phyloP scores from a whole-genome alignment of 2,113 vertebrate species.

The Chloropsis cyanopogon region DNA sequence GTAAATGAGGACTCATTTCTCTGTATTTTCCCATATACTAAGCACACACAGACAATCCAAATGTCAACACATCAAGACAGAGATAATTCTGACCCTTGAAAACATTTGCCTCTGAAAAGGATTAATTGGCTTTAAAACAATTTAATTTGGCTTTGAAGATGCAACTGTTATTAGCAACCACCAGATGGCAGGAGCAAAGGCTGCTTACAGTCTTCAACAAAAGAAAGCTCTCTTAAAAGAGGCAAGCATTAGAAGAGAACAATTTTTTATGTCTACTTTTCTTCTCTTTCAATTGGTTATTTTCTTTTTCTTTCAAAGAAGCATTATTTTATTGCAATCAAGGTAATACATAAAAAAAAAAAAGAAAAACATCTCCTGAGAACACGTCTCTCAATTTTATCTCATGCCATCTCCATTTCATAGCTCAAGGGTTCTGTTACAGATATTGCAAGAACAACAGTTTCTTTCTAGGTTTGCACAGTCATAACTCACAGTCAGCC shows the following conservation, averaged over 20 bases:
- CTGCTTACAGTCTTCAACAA: constrained; percentile 49
- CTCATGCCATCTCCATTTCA: constrained; percentile 15
- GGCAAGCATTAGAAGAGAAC: background rate
- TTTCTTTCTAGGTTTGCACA: constrained; percentile 18
- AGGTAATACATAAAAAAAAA: background rate
- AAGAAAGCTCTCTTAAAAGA: constrained; percentile 32
- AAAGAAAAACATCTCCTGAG: background rate
- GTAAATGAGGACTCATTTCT: constrained; percentile 30
- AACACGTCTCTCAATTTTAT: background rate
- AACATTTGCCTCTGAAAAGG: constrained; percentile 33
- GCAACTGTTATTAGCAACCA: constrained; percentile 62
- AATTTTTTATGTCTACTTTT: background rate
- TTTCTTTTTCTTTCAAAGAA: background rate
- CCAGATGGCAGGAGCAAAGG: constrained; percentile 77
- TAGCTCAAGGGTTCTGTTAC: background rate
- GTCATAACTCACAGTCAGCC: background rate
- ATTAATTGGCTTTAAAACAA: constrained; percentile 56
- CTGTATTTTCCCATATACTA: constrained; percentile 10
- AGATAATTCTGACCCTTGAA: constrained; percentile 39
- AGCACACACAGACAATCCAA: constrained; percentile 36
- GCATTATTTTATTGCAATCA: background rate
- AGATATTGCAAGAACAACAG: background rate
- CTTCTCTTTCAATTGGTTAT: background rate
- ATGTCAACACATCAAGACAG: constrained; percentile 57
- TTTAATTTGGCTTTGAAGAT: constrained; percentile 47